Base-by-base conservation (phyloP, 2,888 invertebrate species). In the Ectobius pallidus region DNA sequence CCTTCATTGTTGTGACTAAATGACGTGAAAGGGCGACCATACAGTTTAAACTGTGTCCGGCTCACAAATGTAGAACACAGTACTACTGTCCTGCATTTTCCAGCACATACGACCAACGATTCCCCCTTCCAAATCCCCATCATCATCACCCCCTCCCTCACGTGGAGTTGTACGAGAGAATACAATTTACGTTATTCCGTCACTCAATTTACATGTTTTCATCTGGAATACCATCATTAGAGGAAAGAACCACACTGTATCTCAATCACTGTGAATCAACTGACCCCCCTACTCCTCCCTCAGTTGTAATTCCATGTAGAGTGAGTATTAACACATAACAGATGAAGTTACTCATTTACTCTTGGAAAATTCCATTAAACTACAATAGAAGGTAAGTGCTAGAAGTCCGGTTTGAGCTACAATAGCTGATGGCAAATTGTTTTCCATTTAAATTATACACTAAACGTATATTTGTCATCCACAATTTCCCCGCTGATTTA, bases 191-290 rank as follows among this genome's bases (percentile, higher is more conserved):
- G 46, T 46, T n/a, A 46, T 58, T 58, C n/a, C 32, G 25, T 58
- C 58, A n/a, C 30, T 30, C 58, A 58, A 32, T 58, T 58, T 58
- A 25, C 58, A 30, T 58, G 30, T 58, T 58, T 58, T 58, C 58
- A 30, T 32, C n/a, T 58, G 30, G 22, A 58, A 58, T 58, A 30
- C 3, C 58, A n/a, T 58, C 58, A 58, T 58, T 58, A 58, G 30
- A 34, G 16, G 30, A 58, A 58, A 58, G 58, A 58, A 58, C 32
- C 16, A 3, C n/a, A n/a, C 16, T 30, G 32, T 30, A 25, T 58
- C 32, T 30, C 32, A 58, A 58, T 58, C 30, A 58, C 58, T 30
- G n/a, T 25, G 16, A 58, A 25, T 58, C 58, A 58, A 22, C 22
- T 25, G 14, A 9, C 18, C 55, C 32, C n/a, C 58, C 58, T 30